Base-by-base conservation (phyloP, 2,113 vertebrate species). In the Lanius collurio region DNA sequence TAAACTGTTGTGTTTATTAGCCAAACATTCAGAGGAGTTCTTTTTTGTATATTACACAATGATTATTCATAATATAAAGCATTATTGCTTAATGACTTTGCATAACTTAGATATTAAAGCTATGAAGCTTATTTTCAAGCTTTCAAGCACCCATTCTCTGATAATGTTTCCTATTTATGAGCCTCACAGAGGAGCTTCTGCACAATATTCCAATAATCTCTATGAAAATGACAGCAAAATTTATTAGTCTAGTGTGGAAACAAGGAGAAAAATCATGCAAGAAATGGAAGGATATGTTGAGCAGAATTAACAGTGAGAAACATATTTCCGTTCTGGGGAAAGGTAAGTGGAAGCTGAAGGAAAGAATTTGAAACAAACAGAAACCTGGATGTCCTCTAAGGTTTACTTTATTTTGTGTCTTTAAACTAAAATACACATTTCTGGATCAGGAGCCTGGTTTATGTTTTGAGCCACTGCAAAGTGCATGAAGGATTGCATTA, bases 61-160 rank as follows among this genome's bases (percentile, higher is more conserved):
- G 33, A 53, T 83, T 87, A 70, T 67, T 93, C 42, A 59, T 83
- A 91, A 64, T 83, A 86, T 59, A 64, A 88, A 42, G 9, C 56
- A 71, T 69, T 87, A 68, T 82, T 95, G 79, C 62, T 77, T 93
- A 87, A 84, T 85, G 77, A 85, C 33, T 93, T 62, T 81, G 20
- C 41, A 69, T 73, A 87, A 53, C 49, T 88, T 92, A 79, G 16
- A 55, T 15, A 59, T 39, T 69, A 87, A 67, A 64, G 27, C 4
- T 74, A 28, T 39, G 11, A 86, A 80, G 26, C 24, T 70, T 35
- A 86, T 90, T 91, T 96, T 70, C 14, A 57, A 67, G 68, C 26
- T 85, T 93, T 94, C 47, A 70, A 64, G 59, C 17, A 41, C 52
- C 86, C 35, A 65, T 86, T 91, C 19, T 59, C 33, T 78, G 55